Percentiles rank a stretch among this genome's conserved stretches.
Evolutionary conservation across 2,797 vertebrate genomes (phyloP).

Genomic region (Acipenser transmontanus): DNA sequence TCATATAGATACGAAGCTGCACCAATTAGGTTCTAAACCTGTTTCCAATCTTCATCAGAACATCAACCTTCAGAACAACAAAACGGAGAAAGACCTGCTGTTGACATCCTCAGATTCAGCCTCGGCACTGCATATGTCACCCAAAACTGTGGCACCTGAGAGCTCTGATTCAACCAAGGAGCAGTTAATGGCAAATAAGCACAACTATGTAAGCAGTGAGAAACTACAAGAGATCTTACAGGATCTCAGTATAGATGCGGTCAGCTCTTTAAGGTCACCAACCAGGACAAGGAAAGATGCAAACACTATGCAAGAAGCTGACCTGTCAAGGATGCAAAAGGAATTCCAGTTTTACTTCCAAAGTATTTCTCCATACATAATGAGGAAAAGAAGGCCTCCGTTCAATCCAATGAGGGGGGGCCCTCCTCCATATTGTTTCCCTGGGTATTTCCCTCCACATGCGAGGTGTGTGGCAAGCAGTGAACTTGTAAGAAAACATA

Average conservation of each 20-base stretch:
- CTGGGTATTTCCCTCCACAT: constrained; percentile 29
- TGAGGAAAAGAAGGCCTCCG: constrained; percentile 62
- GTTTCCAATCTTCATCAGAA: not conserved
- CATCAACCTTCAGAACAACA: constrained; percentile 25
- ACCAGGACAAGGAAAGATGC: constrained; percentile 18
- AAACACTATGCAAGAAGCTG: constrained; percentile 26
- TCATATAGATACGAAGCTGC: constrained; percentile 14
- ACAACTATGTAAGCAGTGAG: constrained; percentile 75
- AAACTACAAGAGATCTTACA: constrained; percentile 83
- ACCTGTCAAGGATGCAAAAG: constrained; percentile 31
- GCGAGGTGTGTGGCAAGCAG: constrained; percentile 18
- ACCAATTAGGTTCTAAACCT: constrained; percentile 3
- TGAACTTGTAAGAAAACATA: constrained; percentile 8
- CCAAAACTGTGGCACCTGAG: constrained; percentile 8
- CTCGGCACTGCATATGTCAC: constrained; percentile 15
- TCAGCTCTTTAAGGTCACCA: constrained; percentile 38
- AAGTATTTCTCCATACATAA: constrained; percentile 67
- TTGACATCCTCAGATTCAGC: constrained; percentile 16
- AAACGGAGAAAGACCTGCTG: constrained; percentile 29
- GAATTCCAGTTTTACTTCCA: constrained; percentile 37
- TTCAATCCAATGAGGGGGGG: constrained; percentile 46
- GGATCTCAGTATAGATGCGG: constrained; percentile 70
- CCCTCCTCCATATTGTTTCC: constrained; percentile 39
- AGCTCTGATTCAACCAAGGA: constrained; percentile 25
- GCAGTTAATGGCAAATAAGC: constrained; percentile 28